These are phyloP conservation scores for Trachymyrmex septentrionalis DNA, from an alignment of 1,140 invertebrate species.

Conservation along the genomic window DNA sequence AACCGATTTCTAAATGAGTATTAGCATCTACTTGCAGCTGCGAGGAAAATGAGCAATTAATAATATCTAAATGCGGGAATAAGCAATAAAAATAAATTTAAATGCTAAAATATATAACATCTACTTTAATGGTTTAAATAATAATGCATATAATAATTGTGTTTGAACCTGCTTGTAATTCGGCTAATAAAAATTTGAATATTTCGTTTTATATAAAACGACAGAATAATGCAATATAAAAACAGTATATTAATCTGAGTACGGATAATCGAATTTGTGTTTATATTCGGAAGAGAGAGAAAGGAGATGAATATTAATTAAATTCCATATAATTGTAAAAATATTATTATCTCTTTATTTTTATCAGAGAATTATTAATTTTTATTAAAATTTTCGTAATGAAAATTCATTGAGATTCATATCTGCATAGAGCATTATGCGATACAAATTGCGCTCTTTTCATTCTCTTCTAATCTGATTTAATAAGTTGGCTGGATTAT, in stretches of 20 bases:
- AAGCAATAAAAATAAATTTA: conserved; percentile 27
- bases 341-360: conserved; percentile 11
- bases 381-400: not conserved
- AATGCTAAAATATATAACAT: conserved; percentile 12
- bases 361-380: not conserved
- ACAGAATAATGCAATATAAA: not conserved
- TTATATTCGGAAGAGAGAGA: not conserved
- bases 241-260: conserved; percentile 14
- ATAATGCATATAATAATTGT: not conserved
- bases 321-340: conserved; percentile 1
- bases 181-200: conserved; percentile 30
- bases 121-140: conserved; percentile 15
- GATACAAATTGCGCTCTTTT: not conserved
- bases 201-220: not conserved
- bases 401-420: not conserved
- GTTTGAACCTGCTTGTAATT: not conserved
- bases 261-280: no score
- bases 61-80: conserved; percentile 13
- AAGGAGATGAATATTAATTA: not conserved
- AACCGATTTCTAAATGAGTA: not conserved
- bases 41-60: not conserved
- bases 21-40: not conserved
- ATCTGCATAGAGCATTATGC: not conserved
- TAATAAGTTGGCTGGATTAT: conserved; percentile 12
- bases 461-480: not conserved